phyloP scores from a whole-genome alignment of 2,113 vertebrate species.

The Vicugna pacos region DNA sequence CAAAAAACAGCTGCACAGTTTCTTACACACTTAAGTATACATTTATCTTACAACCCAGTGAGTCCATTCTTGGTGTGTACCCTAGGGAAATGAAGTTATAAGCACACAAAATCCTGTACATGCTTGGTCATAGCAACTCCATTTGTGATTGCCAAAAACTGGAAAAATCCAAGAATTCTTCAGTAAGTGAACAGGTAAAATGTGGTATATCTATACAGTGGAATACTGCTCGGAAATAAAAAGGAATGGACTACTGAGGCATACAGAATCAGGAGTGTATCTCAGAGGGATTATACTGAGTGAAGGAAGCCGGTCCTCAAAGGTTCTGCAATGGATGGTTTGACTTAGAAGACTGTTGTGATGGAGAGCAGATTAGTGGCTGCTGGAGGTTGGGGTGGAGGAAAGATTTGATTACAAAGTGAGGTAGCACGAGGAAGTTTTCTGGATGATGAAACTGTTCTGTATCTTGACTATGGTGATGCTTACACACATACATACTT shows the following conservation, averaged over 20 bases:
- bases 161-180: neutral
- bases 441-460: neutral
- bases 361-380: neutral
- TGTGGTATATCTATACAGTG: neutral
- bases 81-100: neutral
- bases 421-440: neutral
- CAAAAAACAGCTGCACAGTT: neutral
- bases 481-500: neutral
- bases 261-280: neutral
- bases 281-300: neutral
- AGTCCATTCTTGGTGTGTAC: neutral
- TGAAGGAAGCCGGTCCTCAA: neutral
- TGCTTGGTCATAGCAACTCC: neutral
- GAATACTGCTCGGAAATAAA: neutral
- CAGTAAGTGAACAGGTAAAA: neutral
- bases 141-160: neutral
- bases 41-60: neutral
- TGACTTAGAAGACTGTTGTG: neutral
- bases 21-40: neutral
- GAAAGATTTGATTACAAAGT: neutral
- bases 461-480: neutral
- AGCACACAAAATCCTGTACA: neutral
- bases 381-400: neutral
- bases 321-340: neutral
- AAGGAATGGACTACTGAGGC: neutral